Evolutionary conservation across 2,797 vertebrate genomes (phyloP), one percentile per base, ranked within the genome.

Genomic region (Melanotaenia nigrans): DNA sequence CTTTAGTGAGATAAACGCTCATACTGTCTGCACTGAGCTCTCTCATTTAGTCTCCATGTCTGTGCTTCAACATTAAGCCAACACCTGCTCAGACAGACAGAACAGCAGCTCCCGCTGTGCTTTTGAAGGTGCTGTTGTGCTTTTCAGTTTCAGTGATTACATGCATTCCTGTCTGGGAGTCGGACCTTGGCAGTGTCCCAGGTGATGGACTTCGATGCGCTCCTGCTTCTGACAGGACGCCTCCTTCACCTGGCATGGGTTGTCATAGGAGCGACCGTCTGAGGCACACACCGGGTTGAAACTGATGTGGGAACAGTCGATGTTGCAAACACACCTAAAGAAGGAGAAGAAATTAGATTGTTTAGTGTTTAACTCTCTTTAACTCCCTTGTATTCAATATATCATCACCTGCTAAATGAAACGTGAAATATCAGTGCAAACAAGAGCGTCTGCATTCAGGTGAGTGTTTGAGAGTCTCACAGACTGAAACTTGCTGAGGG

Each of bases 221-320:
- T 99, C 98, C 93, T 99, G 98, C 93, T 97, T 98, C 95, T 99
- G 97, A 94, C 98, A 99, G 35, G 98, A 99, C 0, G 96, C 98
- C 93, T 99, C 98, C 94, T 99, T 99, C 95, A 99, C 98, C 94
- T 99, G 97, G 95, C 98, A 99, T 80, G 98, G 97, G 94, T 99
- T 99, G 95, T 99, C 97, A 79, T 99, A 99, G 86, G 98, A 99
- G 86, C 95, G 98, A 73, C 98, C 98, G 60, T 99, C 97, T 12
- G 98, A 99, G 91, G 98, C 98, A 77, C 98, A 99, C 90, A 99
- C 98, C 47, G 97, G 97, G 94, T 99, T 99, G 94, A 97, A 99
- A 95, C 97, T 99, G 93, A 98, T 98, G 93, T 98, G 97, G 80
- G 97, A 97, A 85, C 98, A 99, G 95, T 99, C 98, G 62, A 99